Evolutionary conservation across 92 coral and sea anemone species (phyloP).

Genomic region (Zoanthus sociatus): DNA sequence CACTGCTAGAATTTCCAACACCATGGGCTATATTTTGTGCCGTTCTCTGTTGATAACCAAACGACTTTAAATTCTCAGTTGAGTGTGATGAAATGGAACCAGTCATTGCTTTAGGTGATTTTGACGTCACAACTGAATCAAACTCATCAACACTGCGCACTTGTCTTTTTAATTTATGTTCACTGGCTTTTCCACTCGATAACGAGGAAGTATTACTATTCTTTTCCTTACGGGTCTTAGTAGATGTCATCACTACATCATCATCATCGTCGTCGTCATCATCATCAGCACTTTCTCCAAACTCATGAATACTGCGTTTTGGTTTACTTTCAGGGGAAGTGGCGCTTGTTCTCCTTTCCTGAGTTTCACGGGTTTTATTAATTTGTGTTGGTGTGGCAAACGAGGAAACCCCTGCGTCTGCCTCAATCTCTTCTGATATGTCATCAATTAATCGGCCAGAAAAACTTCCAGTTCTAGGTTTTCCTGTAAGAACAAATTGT

Average conservation of each 20-base stretch:
- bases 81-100: conserved; percentile 10
- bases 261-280: conserved; percentile 68
- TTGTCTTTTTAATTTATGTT: not conserved
- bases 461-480: conserved; percentile 21
- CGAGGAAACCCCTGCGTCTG: not conserved
- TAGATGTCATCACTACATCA: conserved; percentile 30
- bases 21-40: not conserved
- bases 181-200: not conserved
- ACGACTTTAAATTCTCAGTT: not conserved
- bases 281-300: conserved; percentile 82
- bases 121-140: not conserved
- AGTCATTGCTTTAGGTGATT: not conserved
- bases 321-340: conserved; percentile 5
- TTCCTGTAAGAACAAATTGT: conserved; percentile 4
- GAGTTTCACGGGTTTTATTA: not conserved
- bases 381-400: not conserved
- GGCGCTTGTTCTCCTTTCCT: not conserved
- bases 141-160: not conserved
- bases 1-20: conserved; percentile 13
- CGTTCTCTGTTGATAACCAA: not conserved
- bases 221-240: conserved; percentile 1
- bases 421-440: conserved; percentile 44
- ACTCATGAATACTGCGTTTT: conserved; percentile 54
- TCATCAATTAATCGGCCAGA: conserved; percentile 35
- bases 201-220: not conserved